Percentiles rank a stretch among this genome's conserved stretches.
phyloP scores from a whole-genome alignment of 2,888 invertebrate genomes.

The Camponotus fellah region DNA sequence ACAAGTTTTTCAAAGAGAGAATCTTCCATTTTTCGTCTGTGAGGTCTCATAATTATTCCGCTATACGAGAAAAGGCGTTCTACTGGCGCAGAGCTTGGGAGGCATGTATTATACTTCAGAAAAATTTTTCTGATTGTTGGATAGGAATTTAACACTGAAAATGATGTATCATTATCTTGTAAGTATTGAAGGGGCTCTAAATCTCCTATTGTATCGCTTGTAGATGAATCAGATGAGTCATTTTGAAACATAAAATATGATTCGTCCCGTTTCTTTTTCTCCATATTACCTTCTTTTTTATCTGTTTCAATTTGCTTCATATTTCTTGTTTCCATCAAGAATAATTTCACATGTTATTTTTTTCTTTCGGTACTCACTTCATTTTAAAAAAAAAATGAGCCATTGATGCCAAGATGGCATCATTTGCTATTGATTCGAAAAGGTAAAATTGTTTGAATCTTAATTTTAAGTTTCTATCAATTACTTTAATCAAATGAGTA shows the following conservation, averaged over 20 bases:
- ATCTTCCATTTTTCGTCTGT: constrained; percentile 6
- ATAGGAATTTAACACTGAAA: not conserved
- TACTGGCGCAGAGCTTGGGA: not conserved
- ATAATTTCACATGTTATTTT: not conserved
- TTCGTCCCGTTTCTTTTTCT: not conserved
- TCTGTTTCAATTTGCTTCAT: not conserved
- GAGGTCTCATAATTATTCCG: constrained; percentile 15
- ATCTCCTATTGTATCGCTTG: not conserved
- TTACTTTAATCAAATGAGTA: too few species aligned
- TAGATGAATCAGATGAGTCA: too few species aligned
- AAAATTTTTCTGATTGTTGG: not conserved
- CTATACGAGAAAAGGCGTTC: not conserved
- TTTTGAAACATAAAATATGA: constrained; percentile 14
- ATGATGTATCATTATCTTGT: not conserved
- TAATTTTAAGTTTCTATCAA: too few species aligned
- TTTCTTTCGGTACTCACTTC: not conserved
- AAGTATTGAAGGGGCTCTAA: not conserved
- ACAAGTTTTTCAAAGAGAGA: not conserved
- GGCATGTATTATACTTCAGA: not conserved
- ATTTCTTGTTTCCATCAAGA: constrained; percentile 3
- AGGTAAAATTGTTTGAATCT: too few species aligned
- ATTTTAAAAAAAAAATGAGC: not conserved
- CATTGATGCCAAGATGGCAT: constrained; percentile 1
- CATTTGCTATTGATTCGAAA: not conserved
- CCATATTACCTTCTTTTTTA: not conserved